Conservation (phyloP, 2,797 vertebrate species). For the Catamblyrhynchus diadema region DNA sequence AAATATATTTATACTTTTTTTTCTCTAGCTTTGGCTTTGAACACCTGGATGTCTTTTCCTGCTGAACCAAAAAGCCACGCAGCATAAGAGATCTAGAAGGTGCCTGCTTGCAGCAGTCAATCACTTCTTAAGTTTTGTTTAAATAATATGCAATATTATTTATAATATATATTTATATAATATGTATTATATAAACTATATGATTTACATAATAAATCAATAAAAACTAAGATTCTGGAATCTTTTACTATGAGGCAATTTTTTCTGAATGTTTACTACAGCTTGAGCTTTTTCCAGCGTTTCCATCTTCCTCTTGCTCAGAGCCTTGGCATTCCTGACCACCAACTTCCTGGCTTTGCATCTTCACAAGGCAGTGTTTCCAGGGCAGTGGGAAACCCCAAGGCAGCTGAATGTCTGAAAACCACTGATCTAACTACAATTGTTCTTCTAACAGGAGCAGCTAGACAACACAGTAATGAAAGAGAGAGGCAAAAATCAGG, state of each 20-base stretch:
- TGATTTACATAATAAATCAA: neutral
- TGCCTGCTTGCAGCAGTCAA: neutral
- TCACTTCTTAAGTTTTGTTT: neutral
- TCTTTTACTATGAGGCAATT: neutral
- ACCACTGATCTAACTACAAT: neutral
- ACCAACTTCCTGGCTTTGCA: neutral
- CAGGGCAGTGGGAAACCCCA: neutral
- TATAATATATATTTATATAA: neutral
- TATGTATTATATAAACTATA: fast-evolving
- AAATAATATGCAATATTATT: neutral
- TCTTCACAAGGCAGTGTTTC: neutral
- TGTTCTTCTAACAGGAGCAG: neutral
- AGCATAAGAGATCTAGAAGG: neutral
- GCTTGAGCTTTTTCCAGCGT: neutral
- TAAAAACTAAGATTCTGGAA: neutral
- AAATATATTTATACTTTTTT: neutral
- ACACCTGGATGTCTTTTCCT: neutral
- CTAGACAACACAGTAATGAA: neutral
- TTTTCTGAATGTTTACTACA: neutral
- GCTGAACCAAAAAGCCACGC: neutral
- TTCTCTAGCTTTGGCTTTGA: neutral
- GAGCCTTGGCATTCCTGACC: neutral
- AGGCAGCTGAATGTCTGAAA: neutral
- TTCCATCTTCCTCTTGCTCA: neutral
- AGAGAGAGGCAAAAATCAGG: neutral